Conservation (phyloP, 2,113 vertebrate genomes). For the Sus scrofa region DNA sequence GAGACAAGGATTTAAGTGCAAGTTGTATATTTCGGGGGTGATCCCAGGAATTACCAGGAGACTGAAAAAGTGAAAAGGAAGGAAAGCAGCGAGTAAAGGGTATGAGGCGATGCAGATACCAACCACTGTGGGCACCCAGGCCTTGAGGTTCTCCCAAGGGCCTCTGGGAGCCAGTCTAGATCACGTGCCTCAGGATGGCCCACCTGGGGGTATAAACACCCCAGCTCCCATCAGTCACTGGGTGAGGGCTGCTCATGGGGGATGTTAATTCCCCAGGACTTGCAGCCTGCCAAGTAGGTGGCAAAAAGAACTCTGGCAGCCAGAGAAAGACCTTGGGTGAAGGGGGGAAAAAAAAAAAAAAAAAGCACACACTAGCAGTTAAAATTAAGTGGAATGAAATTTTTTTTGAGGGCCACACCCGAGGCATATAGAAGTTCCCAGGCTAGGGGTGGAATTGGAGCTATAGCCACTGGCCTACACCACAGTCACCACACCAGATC, state of each 20-base stretch:
- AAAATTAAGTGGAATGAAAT: neutral
- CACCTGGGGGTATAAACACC: neutral
- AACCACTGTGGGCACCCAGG: too few relatives aligned
- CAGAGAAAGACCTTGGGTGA: neutral
- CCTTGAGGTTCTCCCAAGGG: neutral
- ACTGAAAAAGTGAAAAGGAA: neutral
- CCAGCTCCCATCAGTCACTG: accelerated
- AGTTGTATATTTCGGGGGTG: neutral
- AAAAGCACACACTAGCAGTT: neutral
- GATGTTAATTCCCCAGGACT: neutral
- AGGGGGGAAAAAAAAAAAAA: neutral
- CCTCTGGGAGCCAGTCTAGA: neutral
- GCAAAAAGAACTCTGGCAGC: neutral
- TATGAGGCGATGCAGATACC: too few relatives aligned
- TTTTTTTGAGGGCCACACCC: too few relatives aligned
- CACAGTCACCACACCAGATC: too few relatives aligned
- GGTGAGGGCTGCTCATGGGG: neutral
- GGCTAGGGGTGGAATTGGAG: too few relatives aligned
- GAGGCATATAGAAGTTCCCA: too few relatives aligned
- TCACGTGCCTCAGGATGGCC: accelerated
- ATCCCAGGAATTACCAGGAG: neutral
- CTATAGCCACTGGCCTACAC: too few relatives aligned
- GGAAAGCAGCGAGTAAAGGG: accelerated
- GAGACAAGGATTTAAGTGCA: neutral
- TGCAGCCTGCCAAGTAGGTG: neutral